Evolutionary conservation across 2,113 vertebrate species (phyloP).

Genomic region (Potamarius usumacintae): DNA sequence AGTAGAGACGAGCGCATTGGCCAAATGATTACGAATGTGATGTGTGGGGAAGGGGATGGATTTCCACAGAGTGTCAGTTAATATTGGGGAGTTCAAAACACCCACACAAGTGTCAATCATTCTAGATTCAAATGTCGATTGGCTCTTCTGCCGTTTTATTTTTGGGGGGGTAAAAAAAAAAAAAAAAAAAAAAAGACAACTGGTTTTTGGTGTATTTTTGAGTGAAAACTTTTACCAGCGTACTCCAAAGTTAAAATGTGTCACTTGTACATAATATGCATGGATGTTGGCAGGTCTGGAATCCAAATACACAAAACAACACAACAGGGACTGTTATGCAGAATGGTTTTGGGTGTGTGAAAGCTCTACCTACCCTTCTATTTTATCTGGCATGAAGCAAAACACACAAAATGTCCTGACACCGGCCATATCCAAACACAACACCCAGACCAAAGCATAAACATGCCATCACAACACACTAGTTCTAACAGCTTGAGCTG

Average conservation of each 20-base stretch:
- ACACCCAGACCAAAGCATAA: conserved; percentile 50
- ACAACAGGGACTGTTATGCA: neutral
- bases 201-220: neutral
- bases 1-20: no score
- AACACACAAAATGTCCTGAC: conserved; percentile 33
- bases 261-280: neutral
- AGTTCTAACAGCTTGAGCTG: conserved; percentile 43
- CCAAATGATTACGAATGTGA: no score
- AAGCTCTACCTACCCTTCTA: conserved; percentile 30
- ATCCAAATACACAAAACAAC: conserved; percentile 31
- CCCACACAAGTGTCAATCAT: no score
- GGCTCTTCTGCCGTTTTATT: neutral
- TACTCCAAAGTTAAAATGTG: conserved; percentile 3
- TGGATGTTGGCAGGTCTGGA: neutral
- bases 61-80: neutral
- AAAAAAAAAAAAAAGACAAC: no score
- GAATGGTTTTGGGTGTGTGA: conserved; percentile 4
- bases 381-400: conserved; percentile 43
- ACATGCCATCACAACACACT: conserved; percentile 39
- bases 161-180: neutral
- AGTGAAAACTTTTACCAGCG: neutral
- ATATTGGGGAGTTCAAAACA: neutral
- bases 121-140: neutral
- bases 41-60: no score
- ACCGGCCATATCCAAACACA: conserved; percentile 44